A percentile compares a stretch with the other conserved stretches of the same genome.
Conservation (phyloP, 2,113 vertebrate species). For the Phrynocephalus versicolor region DNA sequence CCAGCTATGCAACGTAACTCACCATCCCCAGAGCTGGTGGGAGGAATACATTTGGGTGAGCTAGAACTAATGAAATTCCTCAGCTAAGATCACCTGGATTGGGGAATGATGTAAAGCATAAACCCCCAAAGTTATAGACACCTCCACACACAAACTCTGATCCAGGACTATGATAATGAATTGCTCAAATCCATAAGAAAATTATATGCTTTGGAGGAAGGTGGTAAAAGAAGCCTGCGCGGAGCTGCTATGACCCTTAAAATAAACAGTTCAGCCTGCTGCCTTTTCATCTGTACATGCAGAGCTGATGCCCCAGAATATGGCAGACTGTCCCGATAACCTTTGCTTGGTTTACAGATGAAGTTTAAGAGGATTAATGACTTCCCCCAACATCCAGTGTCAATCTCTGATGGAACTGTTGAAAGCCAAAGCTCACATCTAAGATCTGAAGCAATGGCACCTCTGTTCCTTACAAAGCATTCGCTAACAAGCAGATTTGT, state of each 20-base stretch:
- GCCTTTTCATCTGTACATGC: not conserved
- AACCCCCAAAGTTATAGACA: too few species aligned
- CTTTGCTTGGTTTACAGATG: slow-evolving; percentile 1
- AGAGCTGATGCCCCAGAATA: too few species aligned
- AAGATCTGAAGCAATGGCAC: not conserved
- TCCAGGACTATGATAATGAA: not conserved
- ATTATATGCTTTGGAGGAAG: not conserved
- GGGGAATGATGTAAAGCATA: too few species aligned
- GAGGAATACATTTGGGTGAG: too few species aligned
- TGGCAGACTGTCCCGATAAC: not conserved
- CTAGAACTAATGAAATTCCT: too few species aligned
- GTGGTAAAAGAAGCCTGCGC: not conserved
- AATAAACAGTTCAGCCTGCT: not conserved
- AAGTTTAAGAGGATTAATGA: slow-evolving; percentile 22
- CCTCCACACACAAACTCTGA: not conserved
- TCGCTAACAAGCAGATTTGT: too few species aligned
- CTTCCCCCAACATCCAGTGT: too few species aligned
- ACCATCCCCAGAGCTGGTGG: too few species aligned
- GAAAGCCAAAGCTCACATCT: not conserved
- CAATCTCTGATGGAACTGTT: not conserved
- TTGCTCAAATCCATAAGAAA: not conserved
- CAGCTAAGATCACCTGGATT: too few species aligned
- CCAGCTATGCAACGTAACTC: too few species aligned
- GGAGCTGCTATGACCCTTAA: not conserved
- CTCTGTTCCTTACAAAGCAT: not conserved